phyloP scores from a whole-genome alignment of 1,140 invertebrate species.

The Aricia agestis region DNA sequence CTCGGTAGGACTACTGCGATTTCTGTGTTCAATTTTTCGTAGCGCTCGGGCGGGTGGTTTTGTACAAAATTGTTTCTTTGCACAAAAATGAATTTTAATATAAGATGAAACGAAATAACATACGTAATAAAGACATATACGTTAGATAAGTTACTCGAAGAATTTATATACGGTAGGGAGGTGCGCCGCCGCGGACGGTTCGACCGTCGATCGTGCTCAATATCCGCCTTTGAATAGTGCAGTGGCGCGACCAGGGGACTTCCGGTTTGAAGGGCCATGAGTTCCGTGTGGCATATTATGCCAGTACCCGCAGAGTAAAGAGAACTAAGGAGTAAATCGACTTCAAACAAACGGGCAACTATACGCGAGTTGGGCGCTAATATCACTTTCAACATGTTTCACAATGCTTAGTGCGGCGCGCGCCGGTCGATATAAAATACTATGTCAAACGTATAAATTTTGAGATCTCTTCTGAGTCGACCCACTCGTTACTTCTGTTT shows the following conservation, averaged over 20 bases:
- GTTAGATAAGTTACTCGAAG: slow-evolving; percentile 68
- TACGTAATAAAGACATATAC: slow-evolving; percentile 76
- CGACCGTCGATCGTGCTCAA: slow-evolving; percentile 33
- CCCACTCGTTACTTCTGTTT: too few relatives aligned
- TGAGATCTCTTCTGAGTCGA: too few relatives aligned
- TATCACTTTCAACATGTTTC: too few relatives aligned
- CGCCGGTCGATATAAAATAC: too few relatives aligned
- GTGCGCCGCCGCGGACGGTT: slow-evolving; percentile 33
- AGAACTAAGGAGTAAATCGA: too few relatives aligned
- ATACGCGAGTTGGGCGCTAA: too few relatives aligned
- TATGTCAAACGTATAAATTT: too few relatives aligned
- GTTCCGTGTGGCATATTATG: not conserved
- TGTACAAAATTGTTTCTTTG: slow-evolving; percentile 48
- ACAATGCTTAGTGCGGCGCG: too few relatives aligned
- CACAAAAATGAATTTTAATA: slow-evolving; percentile 54
- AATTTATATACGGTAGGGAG: slow-evolving; percentile 67
- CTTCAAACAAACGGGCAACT: too few relatives aligned
- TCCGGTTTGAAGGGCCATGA: not conserved
- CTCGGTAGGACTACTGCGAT: slow-evolving; percentile 22
- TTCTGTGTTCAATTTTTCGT: slow-evolving; percentile 25
- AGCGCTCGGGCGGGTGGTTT: slow-evolving; percentile 18
- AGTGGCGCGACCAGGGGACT: slow-evolving; percentile 7
- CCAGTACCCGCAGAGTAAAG: not conserved
- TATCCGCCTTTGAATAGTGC: slow-evolving; percentile 22
- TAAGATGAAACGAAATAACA: slow-evolving; percentile 73